Base-by-base conservation (phyloP, 1,140 invertebrate species). In the Anoplophora glabripennis region DNA sequence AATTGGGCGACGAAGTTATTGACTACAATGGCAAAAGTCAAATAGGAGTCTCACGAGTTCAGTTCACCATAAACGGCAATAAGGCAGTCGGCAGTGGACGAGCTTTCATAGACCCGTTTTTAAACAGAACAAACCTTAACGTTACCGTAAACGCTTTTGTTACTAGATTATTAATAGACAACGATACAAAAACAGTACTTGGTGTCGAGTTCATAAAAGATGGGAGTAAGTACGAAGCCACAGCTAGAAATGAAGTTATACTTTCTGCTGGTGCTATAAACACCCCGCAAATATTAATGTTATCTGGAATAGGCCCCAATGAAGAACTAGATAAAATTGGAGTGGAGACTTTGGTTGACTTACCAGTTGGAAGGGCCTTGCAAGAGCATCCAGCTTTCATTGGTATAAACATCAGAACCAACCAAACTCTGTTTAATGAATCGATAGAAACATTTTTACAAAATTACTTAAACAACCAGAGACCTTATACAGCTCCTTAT, bases 311-410 rank as follows among this genome's bases (percentile, higher is more conserved):
- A 21, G 82, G 81, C 15, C 78, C 79, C 1, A 68, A 64, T 40
- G 61, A 73, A 7, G 73, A 81, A 55, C 59, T 77, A 33, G 53
- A 68, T 12, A 62, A 71, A 53, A 52, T 71, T 3, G 65, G 69
- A 21, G 74, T 81, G 8, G 37, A 62, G 9, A 38, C 67, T 0
- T 40, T 73, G 1, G 56, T 70, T 4, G 74, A 82, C 49, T 63
- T 80, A 36, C 79, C 82, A 4, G 83, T 85, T 5, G 84, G 83
- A 0, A 57, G 77, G 40, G 84, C 84, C 64, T 75, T 92, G 15
- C 87, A 88, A 75, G 88, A 90, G 65, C 88, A 90, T 73, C 86
- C 89, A 28, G 85, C 86, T 0, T 82, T 88, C 0, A 11, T 64
- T 5, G 17, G 51, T 12, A 14, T 64, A 0, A 74, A 81, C 0